Evolutionary conservation across 2,113 vertebrate genomes (phyloP), one percentile per base, ranked within the genome.

Genomic region (Lepus europaeus): DNA sequence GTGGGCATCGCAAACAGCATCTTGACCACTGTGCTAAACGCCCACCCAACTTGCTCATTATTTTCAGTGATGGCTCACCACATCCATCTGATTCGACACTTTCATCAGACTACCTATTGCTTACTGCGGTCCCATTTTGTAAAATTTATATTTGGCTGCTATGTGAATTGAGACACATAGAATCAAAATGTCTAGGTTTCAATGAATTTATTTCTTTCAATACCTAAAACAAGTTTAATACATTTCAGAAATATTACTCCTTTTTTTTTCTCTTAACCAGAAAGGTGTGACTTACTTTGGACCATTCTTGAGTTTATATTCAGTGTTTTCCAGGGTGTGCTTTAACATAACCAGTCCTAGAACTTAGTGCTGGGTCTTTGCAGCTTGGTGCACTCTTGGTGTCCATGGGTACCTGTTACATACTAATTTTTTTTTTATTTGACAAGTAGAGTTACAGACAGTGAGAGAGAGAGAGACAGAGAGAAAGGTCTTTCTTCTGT

Each of bases 311-410:
- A 17, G 0, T 27, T 72, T 76, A 36, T 49, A 31, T 59, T 12
- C 27, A 74, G 9, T 20, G 4, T 68, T 83, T 36, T 31, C 25
- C 29, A 56, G 59, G 29, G 36, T 2, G 0, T n/a, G 36, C 53
- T 77, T 69, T n/a, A 2, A 80, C 45, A 73, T 74, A 29, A 63
- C 12, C 23, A 59, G 39, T 22, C 49, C 2, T 1, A 39, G 45
- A 49, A 22, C 19, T 14, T 13, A 23, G 25, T 9, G 6, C 29
- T 68, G 31, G 68, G 23, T 29, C 33, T 9, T 25, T n/a, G 10
- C 12, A 69, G 19, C 2, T 1, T 1, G 6, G 1, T 20, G n/a
- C 17, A 2, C 12, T 12, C 29, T 51, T 68, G 31, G 36, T 49
- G 33, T 10, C 45, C 4, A 7, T 0, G 13, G 19, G n/a, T 33